These are phyloP conservation scores for Dasysyrphus albostriatus DNA, from an alignment of 2,888 invertebrate species.

Conservation along the genomic window DNA sequence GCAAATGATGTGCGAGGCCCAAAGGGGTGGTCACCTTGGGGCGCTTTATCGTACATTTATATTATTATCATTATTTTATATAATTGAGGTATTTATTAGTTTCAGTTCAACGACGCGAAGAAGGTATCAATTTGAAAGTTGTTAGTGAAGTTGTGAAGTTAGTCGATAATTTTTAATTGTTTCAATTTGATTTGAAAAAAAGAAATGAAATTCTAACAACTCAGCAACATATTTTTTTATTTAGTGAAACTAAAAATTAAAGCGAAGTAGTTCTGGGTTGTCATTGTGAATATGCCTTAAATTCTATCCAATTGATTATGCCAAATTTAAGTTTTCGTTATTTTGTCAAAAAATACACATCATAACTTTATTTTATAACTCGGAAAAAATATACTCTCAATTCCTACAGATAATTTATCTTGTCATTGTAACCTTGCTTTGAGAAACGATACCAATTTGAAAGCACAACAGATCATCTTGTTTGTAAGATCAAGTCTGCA, in stretches of 20 bases:
- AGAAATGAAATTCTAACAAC: too few relatives aligned
- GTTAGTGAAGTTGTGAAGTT: neutral
- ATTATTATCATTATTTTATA: neutral
- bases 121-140: neutral
- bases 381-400: neutral
- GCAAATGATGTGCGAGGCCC: conserved; percentile 24
- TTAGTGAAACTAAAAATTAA: too few relatives aligned
- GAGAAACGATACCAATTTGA: too few relatives aligned
- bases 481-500: too few relatives aligned
- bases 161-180: neutral
- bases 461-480: too few relatives aligned
- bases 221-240: too few relatives aligned
- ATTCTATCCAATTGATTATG: neutral
- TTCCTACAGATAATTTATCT: neutral
- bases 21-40: conserved; percentile 22
- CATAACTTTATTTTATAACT: neutral
- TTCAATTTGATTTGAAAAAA: too few relatives aligned
- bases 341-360: too few relatives aligned
- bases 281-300: neutral
- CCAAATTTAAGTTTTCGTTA: too few relatives aligned
- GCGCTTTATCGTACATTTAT: neutral
- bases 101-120: neutral
- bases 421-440: neutral
- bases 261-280: neutral
- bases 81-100: conserved; percentile 1